These are phyloP conservation scores for Antennarius maculatus DNA, from an alignment of 2,797 vertebrate genomes.

Conservation along the genomic window DNA sequence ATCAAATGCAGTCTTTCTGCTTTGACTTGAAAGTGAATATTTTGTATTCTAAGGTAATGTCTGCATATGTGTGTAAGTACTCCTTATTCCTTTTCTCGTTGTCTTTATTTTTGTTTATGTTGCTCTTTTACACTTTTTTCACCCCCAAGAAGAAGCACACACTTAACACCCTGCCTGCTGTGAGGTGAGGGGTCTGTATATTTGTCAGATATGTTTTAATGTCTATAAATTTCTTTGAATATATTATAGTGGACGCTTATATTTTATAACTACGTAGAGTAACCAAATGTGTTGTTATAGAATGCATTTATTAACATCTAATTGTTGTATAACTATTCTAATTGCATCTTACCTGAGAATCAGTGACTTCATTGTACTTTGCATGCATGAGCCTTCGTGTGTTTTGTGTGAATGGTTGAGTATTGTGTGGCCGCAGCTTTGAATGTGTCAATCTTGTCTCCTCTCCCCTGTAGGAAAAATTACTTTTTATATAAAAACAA, in stretches of 20 bases:
- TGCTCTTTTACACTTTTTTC: slow-evolving; percentile 8
- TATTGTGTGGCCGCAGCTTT: slow-evolving; percentile 34
- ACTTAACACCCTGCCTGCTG: slow-evolving; percentile 36
- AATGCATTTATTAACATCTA: slow-evolving; percentile 68
- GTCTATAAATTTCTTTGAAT: slow-evolving; percentile 67
- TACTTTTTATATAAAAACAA: slow-evolving; percentile 74
- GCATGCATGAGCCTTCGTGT: slow-evolving; percentile 11
- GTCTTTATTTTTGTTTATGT: slow-evolving; percentile 14
- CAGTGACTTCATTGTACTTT: slow-evolving; percentile 16
- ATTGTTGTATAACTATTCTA: slow-evolving; percentile 52
- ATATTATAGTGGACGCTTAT: slow-evolving; percentile 50
- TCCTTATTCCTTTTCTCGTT: slow-evolving; percentile 24
- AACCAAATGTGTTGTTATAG: slow-evolving; percentile 57
- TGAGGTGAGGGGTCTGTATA: slow-evolving; percentile 64
- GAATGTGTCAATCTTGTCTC: slow-evolving; percentile 64
- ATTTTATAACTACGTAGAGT: slow-evolving; percentile 58
- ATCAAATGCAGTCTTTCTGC: slow-evolving; percentile 39
- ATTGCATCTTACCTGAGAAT: slow-evolving; percentile 45
- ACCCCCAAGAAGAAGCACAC: slow-evolving; percentile 30
- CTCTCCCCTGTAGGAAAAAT: slow-evolving; percentile 66
- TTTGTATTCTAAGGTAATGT: slow-evolving; percentile 36
- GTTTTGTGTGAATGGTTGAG: slow-evolving; percentile 17
- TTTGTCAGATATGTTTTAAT: slow-evolving; percentile 79
- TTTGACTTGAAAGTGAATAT: slow-evolving; percentile 48
- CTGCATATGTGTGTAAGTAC: slow-evolving; percentile 57